Percentiles rank a stretch among this genome's conserved stretches.
Evolutionary conservation across 2,113 vertebrate genomes (phyloP).

Genomic region (Aldabrachelys gigantea): DNA sequence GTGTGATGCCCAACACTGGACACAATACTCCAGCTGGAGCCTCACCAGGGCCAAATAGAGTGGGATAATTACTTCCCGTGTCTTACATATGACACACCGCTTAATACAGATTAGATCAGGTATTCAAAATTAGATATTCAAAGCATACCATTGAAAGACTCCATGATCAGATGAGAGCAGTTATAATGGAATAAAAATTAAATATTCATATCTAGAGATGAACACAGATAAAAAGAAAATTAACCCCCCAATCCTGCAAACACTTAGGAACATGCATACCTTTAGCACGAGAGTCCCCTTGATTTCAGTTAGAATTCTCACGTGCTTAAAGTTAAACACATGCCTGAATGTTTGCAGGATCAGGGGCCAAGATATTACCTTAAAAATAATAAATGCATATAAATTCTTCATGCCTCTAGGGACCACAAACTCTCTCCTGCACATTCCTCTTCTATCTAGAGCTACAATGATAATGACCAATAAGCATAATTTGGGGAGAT

Average conservation of each 20-base stretch:
- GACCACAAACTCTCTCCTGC: fast-evolving
- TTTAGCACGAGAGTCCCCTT: background rate
- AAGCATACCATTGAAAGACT: background rate
- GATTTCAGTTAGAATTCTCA: background rate
- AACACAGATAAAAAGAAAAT: background rate
- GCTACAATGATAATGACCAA: background rate
- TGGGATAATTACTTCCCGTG: background rate
- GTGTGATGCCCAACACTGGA: background rate
- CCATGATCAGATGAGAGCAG: background rate
- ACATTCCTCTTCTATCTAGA: background rate
- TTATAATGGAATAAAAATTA: background rate
- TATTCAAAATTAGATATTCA: background rate
- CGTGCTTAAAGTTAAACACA: background rate
- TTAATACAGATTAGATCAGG: background rate
- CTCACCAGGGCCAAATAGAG: background rate
- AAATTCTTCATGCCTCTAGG: background rate
- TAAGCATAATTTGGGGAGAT: background rate
- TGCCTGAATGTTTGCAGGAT: background rate
- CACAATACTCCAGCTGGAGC: background rate
- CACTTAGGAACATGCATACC: background rate
- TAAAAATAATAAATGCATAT: background rate
- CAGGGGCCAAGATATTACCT: background rate
- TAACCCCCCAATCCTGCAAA: background rate
- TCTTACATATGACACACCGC: background rate
- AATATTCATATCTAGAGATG: background rate